These are phyloP conservation scores for Passer domesticus DNA, from an alignment of 2,113 vertebrate genomes.

Conservation along the genomic window DNA sequence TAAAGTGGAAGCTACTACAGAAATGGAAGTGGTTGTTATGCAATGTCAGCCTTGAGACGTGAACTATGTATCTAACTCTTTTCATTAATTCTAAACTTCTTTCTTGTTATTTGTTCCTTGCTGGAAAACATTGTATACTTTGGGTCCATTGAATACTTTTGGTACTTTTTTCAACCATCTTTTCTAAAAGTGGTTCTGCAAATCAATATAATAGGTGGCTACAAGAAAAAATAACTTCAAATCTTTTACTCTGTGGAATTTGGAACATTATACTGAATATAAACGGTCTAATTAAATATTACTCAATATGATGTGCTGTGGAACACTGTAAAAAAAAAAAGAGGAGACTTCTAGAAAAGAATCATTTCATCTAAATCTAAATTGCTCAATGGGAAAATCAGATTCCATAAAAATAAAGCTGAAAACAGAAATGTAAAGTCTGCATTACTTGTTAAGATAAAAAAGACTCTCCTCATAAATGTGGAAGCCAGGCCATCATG, in stretches of 20 bases:
- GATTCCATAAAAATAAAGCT: constrained; percentile 13
- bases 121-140: not conserved
- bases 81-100: not conserved
- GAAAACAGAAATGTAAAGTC: constrained; percentile 42
- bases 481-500: not conserved
- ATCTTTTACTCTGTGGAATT: not conserved
- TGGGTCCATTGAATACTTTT: not conserved
- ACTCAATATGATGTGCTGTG: not conserved
- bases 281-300: not conserved
- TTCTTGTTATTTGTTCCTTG: not conserved
- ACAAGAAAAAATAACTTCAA: not conserved
- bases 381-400: not conserved
- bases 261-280: not conserved
- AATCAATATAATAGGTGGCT: not conserved
- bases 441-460: constrained; percentile 39
- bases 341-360: not conserved
- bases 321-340: not conserved
- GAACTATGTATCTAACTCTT: not conserved
- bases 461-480: constrained; percentile 36
- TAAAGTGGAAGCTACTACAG: not conserved
- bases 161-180: not conserved
- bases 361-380: not conserved
- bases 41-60: not conserved
- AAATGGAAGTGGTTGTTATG: not conserved
- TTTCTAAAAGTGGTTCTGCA: not conserved